A percentile compares a stretch with the other conserved stretches of the same genome.
phyloP scores from a whole-genome alignment of 2,797 vertebrate species.

The Danio aesculapii region DNA sequence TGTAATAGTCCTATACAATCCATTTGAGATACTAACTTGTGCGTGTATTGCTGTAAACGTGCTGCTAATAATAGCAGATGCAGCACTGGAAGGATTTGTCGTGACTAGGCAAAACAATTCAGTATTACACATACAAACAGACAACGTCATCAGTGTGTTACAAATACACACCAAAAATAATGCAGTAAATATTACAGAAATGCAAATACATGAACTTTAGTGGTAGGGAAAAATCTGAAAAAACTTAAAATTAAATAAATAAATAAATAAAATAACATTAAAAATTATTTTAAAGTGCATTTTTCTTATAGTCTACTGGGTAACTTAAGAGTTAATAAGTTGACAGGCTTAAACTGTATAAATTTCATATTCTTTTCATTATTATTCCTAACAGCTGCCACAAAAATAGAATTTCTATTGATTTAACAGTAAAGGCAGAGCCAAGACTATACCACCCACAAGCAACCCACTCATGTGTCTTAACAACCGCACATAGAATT shows the following conservation, averaged over 20 bases:
- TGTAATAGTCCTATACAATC: neutral
- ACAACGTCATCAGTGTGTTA: too few relatives aligned
- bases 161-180: too few relatives aligned
- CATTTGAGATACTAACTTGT: neutral
- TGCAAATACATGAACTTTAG: too few relatives aligned
- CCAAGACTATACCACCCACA: conserved; percentile 4
- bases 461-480: conserved; percentile 6
- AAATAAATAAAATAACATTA: too few relatives aligned
- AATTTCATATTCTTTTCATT: neutral
- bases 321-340: neutral
- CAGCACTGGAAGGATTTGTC: neutral
- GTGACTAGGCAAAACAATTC: too few relatives aligned
- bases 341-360: neutral
- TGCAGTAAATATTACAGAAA: too few relatives aligned
- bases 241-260: too few relatives aligned
- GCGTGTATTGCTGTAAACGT: neutral
- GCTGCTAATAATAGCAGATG: neutral
- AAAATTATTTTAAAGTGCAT: too few relatives aligned
- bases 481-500: neutral
- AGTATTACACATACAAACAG: too few relatives aligned
- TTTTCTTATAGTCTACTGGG: neutral
- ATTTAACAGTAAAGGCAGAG: conserved; percentile 12
- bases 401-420: neutral
- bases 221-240: too few relatives aligned
- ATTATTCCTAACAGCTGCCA: neutral